Base-by-base conservation (phyloP, 2,797 vertebrate species). In the Discoglossus pictus region DNA sequence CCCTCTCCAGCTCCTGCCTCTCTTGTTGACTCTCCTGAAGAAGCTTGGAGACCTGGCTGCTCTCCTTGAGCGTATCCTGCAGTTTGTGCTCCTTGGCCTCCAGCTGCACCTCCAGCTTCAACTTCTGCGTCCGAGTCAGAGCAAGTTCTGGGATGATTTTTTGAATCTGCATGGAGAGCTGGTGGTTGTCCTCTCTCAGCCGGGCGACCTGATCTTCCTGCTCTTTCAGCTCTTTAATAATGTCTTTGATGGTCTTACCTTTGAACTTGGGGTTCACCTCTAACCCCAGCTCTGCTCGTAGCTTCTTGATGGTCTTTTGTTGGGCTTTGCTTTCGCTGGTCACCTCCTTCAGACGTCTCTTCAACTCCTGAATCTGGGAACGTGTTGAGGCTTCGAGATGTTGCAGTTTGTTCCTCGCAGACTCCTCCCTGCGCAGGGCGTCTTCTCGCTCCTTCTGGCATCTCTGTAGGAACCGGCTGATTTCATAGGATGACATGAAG, bases 371-470 rank as follows among this genome's bases (percentile, higher is more conserved):
- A 0, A 86, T 87, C 6, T 73, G 61, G 11, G 84, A 84, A 21
- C 89, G 85, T 23, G 83, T 73, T 67, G 83, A 80, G 0, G 83
- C 72, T 68, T 92, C 90, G 0, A 87, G 78, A 43, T 82, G 83
- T 43, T 86, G 78, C 54, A 92, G 73, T 24, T 86, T 93, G 48
- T 92, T 90, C 40, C 81, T 79, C 51, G 90, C 67, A 8, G 78
- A n/a, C 20, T 75, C 83, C 66, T 92, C 90, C 11, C 82, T 83
- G 25, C 87, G 87, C 61, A 88, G 17, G 18, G 90, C 88, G 21
- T 91, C 91, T 2, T 93, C 90, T 77, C 89, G 78, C 60, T 92
- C 92, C 59, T 86, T 88, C 17, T 83, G 82, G 76, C 84, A 91
- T 75, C 87, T 92, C 68, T 91, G 88, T 72, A 93, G 67, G 66